Conservation (phyloP, 2,113 vertebrate genomes). For the Lepus europaeus region DNA sequence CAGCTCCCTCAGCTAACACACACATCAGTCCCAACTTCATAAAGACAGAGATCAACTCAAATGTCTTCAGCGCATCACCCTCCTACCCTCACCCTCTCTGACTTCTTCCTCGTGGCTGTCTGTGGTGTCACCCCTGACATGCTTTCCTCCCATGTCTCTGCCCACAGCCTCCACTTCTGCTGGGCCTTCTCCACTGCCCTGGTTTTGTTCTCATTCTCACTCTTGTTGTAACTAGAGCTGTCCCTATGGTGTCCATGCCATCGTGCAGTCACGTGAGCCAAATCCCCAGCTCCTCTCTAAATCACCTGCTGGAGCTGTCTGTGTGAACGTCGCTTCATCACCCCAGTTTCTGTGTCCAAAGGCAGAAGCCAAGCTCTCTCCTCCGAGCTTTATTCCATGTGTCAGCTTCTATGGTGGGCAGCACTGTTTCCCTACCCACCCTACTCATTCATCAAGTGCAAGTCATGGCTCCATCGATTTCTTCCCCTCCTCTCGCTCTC, state of each 20-base stretch:
- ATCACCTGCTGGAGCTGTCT: not conserved
- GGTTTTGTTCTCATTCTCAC: not conserved
- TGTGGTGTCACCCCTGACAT: fast-evolving
- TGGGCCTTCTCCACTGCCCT: not conserved
- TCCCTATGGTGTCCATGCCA: not conserved
- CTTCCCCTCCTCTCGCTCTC: not conserved
- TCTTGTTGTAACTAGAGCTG: not conserved
- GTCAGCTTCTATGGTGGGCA: not conserved
- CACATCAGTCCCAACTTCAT: not conserved
- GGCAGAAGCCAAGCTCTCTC: not conserved
- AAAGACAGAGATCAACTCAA: too few species aligned
- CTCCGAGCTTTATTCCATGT: not conserved
- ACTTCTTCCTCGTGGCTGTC: not conserved
- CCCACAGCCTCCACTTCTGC: not conserved
- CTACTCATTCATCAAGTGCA: not conserved
- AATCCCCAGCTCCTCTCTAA: not conserved
- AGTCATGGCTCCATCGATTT: not conserved
- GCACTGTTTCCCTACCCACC: not conserved
- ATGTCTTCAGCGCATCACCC: not conserved
- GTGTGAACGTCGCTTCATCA: not conserved
- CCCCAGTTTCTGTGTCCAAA: not conserved
- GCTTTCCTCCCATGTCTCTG: not conserved
- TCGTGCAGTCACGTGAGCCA: not conserved
- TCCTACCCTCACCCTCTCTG: fast-evolving
- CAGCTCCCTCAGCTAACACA: not conserved